Evolutionary conservation across 2,797 vertebrate genomes (phyloP).

Genomic region (Microctenopoma stevenorrisi): DNA sequence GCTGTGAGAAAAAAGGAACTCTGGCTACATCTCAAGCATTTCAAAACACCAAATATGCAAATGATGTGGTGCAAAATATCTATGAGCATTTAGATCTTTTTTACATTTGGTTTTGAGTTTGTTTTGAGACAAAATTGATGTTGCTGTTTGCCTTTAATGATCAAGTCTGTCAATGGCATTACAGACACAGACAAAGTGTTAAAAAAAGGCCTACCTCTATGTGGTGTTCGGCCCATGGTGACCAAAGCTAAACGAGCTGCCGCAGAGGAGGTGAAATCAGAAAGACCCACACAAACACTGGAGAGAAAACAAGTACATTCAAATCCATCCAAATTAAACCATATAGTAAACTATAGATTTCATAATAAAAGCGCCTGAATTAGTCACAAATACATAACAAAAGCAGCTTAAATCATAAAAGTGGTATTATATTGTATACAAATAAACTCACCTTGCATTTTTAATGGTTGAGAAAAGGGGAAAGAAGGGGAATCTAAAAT

Average conservation of each 20-base stretch:
- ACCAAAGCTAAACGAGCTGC: slow-evolving; percentile 64
- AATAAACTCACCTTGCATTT: too few relatives aligned
- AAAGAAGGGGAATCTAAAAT: neutral
- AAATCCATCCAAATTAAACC: neutral
- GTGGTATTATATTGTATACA: too few relatives aligned
- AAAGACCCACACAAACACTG: slow-evolving; percentile 48
- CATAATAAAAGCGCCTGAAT: too few relatives aligned
- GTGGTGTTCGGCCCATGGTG: slow-evolving; percentile 87
- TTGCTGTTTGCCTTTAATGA: neutral
- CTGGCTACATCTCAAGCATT: neutral
- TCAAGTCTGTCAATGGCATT: too few relatives aligned
- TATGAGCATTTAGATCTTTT: slow-evolving; percentile 5
- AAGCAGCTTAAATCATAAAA: too few relatives aligned
- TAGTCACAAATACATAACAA: too few relatives aligned
- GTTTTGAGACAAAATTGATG: neutral
- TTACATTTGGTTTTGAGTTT: neutral
- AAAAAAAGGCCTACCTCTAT: slow-evolving; percentile 84
- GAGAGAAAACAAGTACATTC: slow-evolving; percentile 26
- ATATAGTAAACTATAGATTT: neutral
- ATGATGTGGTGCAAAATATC: neutral
- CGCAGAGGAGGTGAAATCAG: slow-evolving; percentile 67
- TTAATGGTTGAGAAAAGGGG: too few relatives aligned
- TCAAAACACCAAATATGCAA: slow-evolving; percentile 5
- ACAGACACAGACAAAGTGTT: neutral
- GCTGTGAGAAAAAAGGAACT: slow-evolving; percentile 2